Evolutionary conservation across 2,113 vertebrate genomes (phyloP).

Genomic region (Psilopsiagon aurifrons): DNA sequence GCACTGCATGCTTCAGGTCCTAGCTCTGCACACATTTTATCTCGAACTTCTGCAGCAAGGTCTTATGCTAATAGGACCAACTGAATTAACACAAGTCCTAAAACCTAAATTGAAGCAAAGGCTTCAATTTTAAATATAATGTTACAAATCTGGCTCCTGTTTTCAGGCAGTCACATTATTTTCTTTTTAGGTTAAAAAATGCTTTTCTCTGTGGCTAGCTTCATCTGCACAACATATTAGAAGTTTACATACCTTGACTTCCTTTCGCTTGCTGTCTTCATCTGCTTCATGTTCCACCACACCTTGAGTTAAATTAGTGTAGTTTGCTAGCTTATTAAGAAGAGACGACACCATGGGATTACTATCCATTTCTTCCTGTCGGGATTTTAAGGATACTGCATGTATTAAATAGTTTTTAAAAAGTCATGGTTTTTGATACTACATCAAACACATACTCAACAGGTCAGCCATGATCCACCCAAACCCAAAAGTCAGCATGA

Average conservation of each 20-base stretch:
- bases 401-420: neutral
- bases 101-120: neutral
- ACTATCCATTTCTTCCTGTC: conserved; percentile 98
- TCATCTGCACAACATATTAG: neutral
- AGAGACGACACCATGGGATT: conserved; percentile 98
- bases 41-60: neutral
- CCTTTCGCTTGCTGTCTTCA: conserved; percentile 84
- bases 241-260: conserved; percentile 72
- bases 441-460: neutral
- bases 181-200: neutral
- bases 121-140: neutral
- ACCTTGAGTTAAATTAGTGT: conserved; percentile 95
- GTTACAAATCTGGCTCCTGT: neutral
- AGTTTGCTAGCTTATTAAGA: conserved; percentile 94
- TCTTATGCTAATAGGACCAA: neutral
- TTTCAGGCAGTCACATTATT: neutral
- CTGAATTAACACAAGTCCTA: neutral
- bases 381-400: neutral
- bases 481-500: neutral
- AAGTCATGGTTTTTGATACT: neutral
- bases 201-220: neutral
- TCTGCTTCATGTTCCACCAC: conserved; percentile 94
- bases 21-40: neutral
- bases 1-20: neutral
- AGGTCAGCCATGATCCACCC: neutral